A percentile compares a stretch with the other conserved stretches of the same genome.
Evolutionary conservation across 2,888 invertebrate species (phyloP).

Genomic region (Rotaria socialis): DNA sequence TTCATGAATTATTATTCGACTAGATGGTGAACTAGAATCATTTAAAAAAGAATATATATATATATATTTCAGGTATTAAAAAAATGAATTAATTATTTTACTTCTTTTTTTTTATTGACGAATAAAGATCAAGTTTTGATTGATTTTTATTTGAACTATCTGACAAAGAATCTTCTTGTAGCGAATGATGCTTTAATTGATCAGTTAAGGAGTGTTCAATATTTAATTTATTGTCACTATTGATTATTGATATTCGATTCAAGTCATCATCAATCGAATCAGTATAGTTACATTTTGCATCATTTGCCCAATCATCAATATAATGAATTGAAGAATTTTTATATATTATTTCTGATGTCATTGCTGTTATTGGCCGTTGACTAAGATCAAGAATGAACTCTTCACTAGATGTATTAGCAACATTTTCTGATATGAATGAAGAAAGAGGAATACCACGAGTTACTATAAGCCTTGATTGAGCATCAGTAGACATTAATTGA

Average conservation of each 20-base stretch:
- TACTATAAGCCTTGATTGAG: background rate
- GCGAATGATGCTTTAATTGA: background rate
- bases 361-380: background rate
- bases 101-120: background rate
- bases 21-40: background rate
- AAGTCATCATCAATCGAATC: background rate
- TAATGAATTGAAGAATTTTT: no score
- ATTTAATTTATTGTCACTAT: background rate
- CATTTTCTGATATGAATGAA: background rate
- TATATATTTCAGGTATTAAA: background rate
- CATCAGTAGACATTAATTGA: background rate
- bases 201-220: background rate
- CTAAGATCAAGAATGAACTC: constrained; percentile 7
- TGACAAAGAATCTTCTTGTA: background rate
- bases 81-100: background rate
- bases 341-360: no score
- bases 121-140: background rate
- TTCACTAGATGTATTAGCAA: background rate
- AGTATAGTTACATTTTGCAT: background rate
- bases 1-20: background rate
- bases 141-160: background rate
- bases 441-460: background rate
- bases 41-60: no score
- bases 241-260: background rate
- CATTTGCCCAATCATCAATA: background rate